phyloP scores from a whole-genome alignment of 2,797 vertebrate species.

The Pelobates cultripes region DNA sequence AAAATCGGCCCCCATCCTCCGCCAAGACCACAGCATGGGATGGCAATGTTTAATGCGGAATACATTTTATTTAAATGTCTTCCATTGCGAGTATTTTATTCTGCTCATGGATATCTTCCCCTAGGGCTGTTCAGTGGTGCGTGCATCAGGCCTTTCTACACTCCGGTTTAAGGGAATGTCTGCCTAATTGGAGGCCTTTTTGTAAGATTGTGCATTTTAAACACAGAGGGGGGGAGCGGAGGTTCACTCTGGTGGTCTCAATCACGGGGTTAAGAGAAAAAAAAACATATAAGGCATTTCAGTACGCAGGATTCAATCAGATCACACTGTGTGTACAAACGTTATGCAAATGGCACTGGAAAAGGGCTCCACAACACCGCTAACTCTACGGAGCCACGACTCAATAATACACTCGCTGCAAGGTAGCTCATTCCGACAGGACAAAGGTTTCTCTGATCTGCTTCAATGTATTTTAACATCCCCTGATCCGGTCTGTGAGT shows the following conservation, averaged over 20 bases:
- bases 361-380: conserved; percentile 25
- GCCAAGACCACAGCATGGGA: background rate
- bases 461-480: conserved; percentile 22
- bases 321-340: conserved; percentile 11
- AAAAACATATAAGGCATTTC: conserved; percentile 15
- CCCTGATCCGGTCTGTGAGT: background rate
- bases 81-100: background rate
- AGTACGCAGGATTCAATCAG: background rate
- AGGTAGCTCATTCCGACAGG: no score
- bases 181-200: background rate
- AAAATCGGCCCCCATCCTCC: background rate
- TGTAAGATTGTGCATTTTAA: background rate
- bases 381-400: background rate
- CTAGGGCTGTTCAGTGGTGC: background rate
- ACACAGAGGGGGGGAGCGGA: background rate
- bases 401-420: no score
- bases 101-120: background rate
- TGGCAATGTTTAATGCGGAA: background rate
- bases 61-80: background rate
- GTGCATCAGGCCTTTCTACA: background rate
- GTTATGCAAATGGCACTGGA: conserved; percentile 20
- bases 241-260: conserved; percentile 8
- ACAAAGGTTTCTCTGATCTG: conserved; percentile 23
- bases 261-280: conserved; percentile 24
- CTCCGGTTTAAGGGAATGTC: background rate